Evolutionary conservation across 2,888 invertebrate genomes (phyloP).

Genomic region (Eristalinus aeneus): DNA sequence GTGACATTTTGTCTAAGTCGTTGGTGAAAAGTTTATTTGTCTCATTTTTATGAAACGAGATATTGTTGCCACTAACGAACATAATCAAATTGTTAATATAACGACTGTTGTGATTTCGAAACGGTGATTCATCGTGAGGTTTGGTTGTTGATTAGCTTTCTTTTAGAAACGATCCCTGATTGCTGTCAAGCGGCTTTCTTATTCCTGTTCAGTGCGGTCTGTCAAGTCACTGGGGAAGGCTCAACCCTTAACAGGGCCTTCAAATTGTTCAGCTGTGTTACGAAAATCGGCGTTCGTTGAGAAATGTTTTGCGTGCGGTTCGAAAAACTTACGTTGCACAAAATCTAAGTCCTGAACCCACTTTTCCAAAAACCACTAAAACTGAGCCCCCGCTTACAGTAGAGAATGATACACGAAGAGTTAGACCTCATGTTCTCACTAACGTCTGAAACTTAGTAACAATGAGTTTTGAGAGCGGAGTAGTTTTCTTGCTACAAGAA

Average conservation of each 20-base stretch:
- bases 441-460: too few species aligned
- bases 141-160: not conserved
- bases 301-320: not conserved
- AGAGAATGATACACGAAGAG: not conserved
- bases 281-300: not conserved
- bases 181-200: not conserved
- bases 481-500: too few species aligned
- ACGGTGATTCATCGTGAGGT: not conserved
- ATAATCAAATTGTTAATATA: too few species aligned
- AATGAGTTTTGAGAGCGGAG: too few species aligned
- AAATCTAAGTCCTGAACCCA: not conserved
- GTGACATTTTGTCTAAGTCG: too few species aligned
- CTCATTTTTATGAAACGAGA: too few species aligned
- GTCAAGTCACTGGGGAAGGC: not conserved
- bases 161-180: not conserved
- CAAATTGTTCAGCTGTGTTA: not conserved
- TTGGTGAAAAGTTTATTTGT: too few species aligned
- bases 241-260: not conserved
- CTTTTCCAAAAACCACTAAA: not conserved
- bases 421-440: not conserved
- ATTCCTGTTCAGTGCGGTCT: not conserved
- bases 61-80: too few species aligned
- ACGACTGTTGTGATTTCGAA: too few species aligned
- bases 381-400: not conserved
- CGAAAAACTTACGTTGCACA: not conserved